phyloP scores from a whole-genome alignment of 2,888 invertebrate genomes.

The Frankliniella intonsa region DNA sequence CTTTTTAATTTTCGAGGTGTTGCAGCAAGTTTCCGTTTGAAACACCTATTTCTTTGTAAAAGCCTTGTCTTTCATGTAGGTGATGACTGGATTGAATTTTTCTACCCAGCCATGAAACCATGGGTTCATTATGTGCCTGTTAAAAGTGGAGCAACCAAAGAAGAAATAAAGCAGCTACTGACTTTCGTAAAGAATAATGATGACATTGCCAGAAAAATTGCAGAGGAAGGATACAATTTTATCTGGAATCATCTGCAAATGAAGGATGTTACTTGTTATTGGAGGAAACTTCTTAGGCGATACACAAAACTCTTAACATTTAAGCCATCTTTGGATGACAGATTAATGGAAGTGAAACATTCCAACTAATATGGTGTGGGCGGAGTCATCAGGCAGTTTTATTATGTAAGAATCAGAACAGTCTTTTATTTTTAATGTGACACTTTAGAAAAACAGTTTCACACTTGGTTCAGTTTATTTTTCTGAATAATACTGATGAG shows the following conservation, averaged over 20 bases:
- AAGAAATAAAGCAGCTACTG: conserved; percentile 67
- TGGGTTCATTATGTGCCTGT: conserved; percentile 96
- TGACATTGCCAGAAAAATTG: conserved; percentile 68
- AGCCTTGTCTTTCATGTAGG: conserved; percentile 93
- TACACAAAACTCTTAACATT: conserved; percentile 72
- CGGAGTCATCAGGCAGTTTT: too few species aligned
- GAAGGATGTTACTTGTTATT: conserved; percentile 80
- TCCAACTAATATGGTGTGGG: too few species aligned
- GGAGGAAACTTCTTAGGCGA: conserved; percentile 68
- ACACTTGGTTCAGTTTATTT: too few species aligned
- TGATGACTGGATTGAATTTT: conserved; percentile 91
- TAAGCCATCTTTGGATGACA: conserved; percentile 55
- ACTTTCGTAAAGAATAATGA: conserved; percentile 74
- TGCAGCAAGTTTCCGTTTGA: conserved; percentile 94
- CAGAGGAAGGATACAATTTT: conserved; percentile 73
- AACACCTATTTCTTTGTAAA: conserved; percentile 88
- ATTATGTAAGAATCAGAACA: too few species aligned
- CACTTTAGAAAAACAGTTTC: too few species aligned
- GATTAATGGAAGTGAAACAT: too few species aligned
- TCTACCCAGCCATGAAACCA: conserved; percentile 81
- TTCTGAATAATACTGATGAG: conserved; percentile 34
- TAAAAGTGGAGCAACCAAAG: conserved; percentile 58
- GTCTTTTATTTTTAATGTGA: too few species aligned
- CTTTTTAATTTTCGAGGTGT: conserved; percentile 95
- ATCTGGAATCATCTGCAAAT: conserved; percentile 78